A percentile compares a stretch with the other conserved stretches of the same genome.
phyloP scores from a whole-genome alignment of 2,113 vertebrate genomes.

The Phaethon lepturus region DNA sequence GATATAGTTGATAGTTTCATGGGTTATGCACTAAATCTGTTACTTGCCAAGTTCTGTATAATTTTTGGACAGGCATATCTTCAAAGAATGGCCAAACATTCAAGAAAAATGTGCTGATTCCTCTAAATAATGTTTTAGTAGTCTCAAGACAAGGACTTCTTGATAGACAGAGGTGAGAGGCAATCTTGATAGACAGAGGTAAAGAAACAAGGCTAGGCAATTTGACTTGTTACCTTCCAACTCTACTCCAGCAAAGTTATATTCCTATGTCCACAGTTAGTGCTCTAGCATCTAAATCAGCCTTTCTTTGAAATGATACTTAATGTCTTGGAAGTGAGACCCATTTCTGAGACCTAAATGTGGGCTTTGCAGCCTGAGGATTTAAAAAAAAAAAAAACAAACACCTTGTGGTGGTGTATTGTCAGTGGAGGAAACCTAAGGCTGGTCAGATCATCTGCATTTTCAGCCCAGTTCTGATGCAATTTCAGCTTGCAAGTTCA shows the following conservation, averaged over 20 bases:
- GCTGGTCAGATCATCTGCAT: background rate
- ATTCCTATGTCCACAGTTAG: background rate
- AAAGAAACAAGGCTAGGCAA: background rate
- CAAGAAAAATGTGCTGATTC: background rate
- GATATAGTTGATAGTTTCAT: background rate
- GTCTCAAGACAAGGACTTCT: background rate
- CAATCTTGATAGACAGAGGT: background rate
- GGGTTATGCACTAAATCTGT: background rate
- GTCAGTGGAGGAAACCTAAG: background rate
- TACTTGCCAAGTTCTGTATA: background rate
- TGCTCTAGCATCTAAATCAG: background rate
- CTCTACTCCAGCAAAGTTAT: background rate
- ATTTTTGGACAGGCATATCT: background rate
- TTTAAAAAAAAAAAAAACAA: background rate
- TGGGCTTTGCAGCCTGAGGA: background rate
- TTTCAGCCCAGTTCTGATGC: background rate
- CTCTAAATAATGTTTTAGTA: background rate
- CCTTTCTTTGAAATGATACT: background rate
- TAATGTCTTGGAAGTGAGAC: background rate
- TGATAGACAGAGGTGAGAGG: background rate
- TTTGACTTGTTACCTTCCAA: background rate
- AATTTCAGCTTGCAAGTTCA: background rate
- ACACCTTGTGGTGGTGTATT: background rate
- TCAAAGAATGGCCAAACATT: background rate
- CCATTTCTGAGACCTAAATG: background rate